Conservation (phyloP, 2,797 vertebrate species). For the Falco peregrinus region DNA sequence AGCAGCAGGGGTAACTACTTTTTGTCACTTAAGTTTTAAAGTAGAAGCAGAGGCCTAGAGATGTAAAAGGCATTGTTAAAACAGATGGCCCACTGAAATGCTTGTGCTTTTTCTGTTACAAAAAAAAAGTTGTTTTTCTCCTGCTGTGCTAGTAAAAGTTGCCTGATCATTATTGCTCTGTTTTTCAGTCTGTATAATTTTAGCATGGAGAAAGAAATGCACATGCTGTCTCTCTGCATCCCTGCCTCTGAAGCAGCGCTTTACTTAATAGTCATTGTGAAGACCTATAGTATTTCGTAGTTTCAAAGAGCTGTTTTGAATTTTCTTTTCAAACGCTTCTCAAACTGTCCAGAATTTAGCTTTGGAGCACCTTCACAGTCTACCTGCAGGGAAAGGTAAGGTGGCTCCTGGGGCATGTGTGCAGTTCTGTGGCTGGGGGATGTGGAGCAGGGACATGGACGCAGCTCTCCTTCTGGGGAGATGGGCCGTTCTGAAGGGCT, state of each 20-base stretch:
- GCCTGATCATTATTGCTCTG: background rate
- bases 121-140: background rate
- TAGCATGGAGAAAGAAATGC: background rate
- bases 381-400: background rate
- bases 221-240: rapidly evolving
- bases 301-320: background rate
- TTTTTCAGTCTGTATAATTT: background rate
- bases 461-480: background rate
- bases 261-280: background rate
- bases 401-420: rapidly evolving
- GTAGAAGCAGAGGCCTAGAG: background rate
- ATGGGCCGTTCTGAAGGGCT: background rate
- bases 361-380: background rate
- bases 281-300: background rate
- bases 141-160: background rate
- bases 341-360: background rate
- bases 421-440: background rate
- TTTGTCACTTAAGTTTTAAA: conserved; percentile 1
- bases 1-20: background rate
- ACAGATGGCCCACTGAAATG: background rate
- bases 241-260: background rate
- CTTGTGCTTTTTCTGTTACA: background rate
- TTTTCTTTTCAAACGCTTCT: background rate
- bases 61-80: conserved; percentile 14
- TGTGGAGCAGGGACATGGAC: rapidly evolving